Evolutionary conservation across 2,113 vertebrate species (phyloP), one percentile per base, ranked within the genome.

Genomic region (Dicaeum eximium): DNA sequence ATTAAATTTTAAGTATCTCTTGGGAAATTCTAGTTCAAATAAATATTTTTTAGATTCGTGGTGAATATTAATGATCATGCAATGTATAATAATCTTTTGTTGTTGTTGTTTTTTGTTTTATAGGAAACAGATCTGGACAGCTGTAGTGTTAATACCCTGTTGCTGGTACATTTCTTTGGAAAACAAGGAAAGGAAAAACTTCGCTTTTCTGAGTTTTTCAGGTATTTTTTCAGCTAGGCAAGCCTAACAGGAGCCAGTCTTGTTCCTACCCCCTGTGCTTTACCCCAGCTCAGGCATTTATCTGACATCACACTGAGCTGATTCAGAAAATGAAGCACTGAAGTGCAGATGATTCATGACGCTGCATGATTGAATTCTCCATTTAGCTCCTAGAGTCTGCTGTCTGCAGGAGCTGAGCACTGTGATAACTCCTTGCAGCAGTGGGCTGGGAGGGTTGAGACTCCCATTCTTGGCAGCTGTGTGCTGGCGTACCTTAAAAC

Each of bases 151-250:
- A 98, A 98, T 95, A 99, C 99, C 3, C 98, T 99, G 10, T 98
- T 99, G 90, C 98, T 99, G 97, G 98, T 99, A 31, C 98, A 97
- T 95, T 99, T 99, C 97, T 99, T 99, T 95, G 99, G 99, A 11
- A 98, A 96, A 96, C 98, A 84, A 92, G 99, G 99, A 96, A 96
- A 98, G 58, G 97, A 98, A 31, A 99, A 99, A 90, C 97, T 99
- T 91, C 98, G 96, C 85, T 99, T 99, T 96, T 98, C 97, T 38
- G 98, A 99, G 72, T 99, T 99, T 95, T 97, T 90, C 97, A 99
- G 98, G 99, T 99, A 97, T 80, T 67, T 60, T 80, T 93, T 48
- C 24, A 56, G 31, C 67, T 80, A 40, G 53, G 27, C 69, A 44
- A 94, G 27, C 45, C 44, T 74, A 91, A 51, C 11, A 50, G 50